These are phyloP conservation scores for Galleria mellonella DNA, from an alignment of 1,140 invertebrate genomes.

Conservation along the genomic window DNA sequence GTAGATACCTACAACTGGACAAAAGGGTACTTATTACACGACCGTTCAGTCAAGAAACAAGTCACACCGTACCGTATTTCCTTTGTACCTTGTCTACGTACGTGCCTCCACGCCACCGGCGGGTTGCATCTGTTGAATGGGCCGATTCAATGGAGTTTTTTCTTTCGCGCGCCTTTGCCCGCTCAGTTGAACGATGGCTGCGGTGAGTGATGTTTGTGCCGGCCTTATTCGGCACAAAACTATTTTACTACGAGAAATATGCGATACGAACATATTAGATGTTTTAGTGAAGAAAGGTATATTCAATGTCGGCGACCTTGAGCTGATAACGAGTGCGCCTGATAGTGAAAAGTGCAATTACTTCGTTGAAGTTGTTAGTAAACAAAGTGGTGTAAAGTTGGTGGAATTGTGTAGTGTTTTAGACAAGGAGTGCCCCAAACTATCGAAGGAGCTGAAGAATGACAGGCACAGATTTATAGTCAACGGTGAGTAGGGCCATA, in stretches of 20 bases:
- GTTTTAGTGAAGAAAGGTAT: slow-evolving; percentile 68
- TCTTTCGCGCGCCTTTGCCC: slow-evolving; percentile 15
- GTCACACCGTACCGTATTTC: no score
- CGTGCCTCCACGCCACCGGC: slow-evolving; percentile 4
- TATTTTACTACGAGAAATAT: slow-evolving; percentile 62
- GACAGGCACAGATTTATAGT: slow-evolving; percentile 58
- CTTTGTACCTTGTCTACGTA: no score
- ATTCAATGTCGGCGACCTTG: slow-evolving; percentile 59
- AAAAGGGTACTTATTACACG: not conserved
- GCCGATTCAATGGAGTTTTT: slow-evolving; percentile 46
- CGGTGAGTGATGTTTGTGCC: slow-evolving; percentile 57
- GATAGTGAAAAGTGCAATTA: slow-evolving; percentile 70
- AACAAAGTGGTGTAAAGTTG: slow-evolving; percentile 66
- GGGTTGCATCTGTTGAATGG: slow-evolving; percentile 44
- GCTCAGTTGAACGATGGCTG: slow-evolving; percentile 62
- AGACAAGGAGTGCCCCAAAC: slow-evolving; percentile 66
- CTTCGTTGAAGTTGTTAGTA: slow-evolving; percentile 70
- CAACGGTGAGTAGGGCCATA: slow-evolving; percentile 41
- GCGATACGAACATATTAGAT: slow-evolving; percentile 65
- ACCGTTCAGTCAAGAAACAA: not conserved
- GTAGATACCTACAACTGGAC: not conserved
- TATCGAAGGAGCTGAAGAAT: slow-evolving; percentile 65
- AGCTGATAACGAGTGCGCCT: slow-evolving; percentile 59
- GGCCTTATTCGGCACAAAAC: slow-evolving; percentile 60
- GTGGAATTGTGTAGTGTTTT: slow-evolving; percentile 63